A percentile compares a stretch with the other conserved stretches of the same genome.
These are phyloP conservation scores for Syngnathus typhle DNA, from an alignment of 2,113 vertebrate genomes.

Conservation along the genomic window DNA sequence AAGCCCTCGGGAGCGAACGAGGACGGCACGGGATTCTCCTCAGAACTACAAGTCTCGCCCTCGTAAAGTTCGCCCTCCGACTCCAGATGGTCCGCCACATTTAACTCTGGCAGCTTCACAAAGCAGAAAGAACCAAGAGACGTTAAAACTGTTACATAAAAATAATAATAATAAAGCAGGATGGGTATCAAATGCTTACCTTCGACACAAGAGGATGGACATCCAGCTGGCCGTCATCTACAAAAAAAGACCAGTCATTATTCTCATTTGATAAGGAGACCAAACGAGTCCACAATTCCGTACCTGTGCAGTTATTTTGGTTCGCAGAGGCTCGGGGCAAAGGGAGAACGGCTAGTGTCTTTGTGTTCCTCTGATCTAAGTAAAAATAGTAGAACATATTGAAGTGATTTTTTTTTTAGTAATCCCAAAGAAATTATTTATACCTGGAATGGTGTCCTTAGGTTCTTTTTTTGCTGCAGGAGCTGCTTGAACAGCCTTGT, in stretches of 20 bases:
- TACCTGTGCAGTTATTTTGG: slow-evolving; percentile 36
- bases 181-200: slow-evolving; percentile 9
- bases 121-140: background rate
- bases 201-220: background rate
- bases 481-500: slow-evolving; percentile 27
- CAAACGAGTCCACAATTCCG: background rate
- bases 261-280: background rate
- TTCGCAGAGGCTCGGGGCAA: slow-evolving; percentile 26
- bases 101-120: background rate
- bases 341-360: slow-evolving; percentile 39
- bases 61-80: background rate
- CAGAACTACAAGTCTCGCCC: background rate
- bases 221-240: background rate
- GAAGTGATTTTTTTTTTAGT: too few relatives aligned
- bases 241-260: background rate
- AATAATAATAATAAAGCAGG: background rate
- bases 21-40: slow-evolving; percentile 32
- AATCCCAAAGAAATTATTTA: background rate
- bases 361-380: slow-evolving; percentile 36
- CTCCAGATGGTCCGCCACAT: background rate
- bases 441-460: slow-evolving; percentile 45
- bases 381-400: too few relatives aligned
- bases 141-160: background rate
- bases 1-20: slow-evolving; percentile 90
- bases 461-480: slow-evolving; percentile 30